Percentiles rank a stretch among this genome's conserved stretches.
Conservation (phyloP, 2,113 vertebrate species). For the Halichoeres trimaculatus region DNA sequence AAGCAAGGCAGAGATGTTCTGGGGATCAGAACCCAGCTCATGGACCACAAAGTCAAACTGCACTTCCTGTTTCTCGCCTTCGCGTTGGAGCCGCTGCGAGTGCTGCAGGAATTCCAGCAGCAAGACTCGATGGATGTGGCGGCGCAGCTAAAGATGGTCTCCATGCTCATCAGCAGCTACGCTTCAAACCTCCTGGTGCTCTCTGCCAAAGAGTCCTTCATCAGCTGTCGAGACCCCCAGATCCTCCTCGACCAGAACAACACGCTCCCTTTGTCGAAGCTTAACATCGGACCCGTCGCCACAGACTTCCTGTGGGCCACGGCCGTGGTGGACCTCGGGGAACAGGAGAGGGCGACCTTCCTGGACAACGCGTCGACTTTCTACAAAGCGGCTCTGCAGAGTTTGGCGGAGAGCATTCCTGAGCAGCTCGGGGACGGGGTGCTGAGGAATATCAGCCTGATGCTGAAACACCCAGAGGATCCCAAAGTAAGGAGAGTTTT, state of each 20-base stretch:
- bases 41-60: slow-evolving; percentile 50
- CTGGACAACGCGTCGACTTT: slow-evolving; percentile 48
- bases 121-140: not conserved
- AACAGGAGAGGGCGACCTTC: slow-evolving; percentile 35
- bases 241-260: slow-evolving; percentile 11
- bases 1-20: fast-evolving
- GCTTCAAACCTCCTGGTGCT: slow-evolving; percentile 49
- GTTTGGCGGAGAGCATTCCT: slow-evolving; percentile 65
- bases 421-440: slow-evolving; percentile 25
- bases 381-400: slow-evolving; percentile 60
- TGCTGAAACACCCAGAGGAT: slow-evolving; percentile 59
- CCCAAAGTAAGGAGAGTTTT: slow-evolving; percentile 42
- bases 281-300: slow-evolving; percentile 52
- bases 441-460: slow-evolving; percentile 49
- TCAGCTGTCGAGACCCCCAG: not conserved
- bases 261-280: slow-evolving; percentile 39
- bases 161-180: slow-evolving; percentile 55
- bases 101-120: slow-evolving; percentile 60
- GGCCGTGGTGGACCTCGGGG: slow-evolving; percentile 15
- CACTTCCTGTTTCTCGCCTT: slow-evolving; percentile 74
- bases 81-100: slow-evolving; percentile 70
- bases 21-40: slow-evolving; percentile 45
- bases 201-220: not conserved
- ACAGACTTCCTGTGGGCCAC: slow-evolving; percentile 48
- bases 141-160: slow-evolving; percentile 53